Base-by-base conservation (phyloP, 2,888 invertebrate genomes). In the Vannuccia rotundouncinata region DNA sequence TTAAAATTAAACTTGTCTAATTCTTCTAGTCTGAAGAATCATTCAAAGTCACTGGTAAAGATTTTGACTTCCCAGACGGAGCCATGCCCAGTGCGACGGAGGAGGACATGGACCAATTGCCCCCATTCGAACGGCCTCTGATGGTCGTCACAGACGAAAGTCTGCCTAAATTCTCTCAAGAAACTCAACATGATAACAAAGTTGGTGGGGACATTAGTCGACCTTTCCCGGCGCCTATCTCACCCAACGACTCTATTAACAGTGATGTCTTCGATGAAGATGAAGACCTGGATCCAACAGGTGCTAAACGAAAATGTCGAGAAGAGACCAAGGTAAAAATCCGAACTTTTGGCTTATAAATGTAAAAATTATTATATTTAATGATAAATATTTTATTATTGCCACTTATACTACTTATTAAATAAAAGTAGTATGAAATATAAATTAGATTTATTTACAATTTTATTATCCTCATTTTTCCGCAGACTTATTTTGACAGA, bases 261-360 rank as follows among this genome's bases (percentile, higher is more conserved):
- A 66, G 22, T 22, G 66, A 66, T n/a, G n/a, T n/a, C n/a, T n/a
- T n/a, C n/a, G n/a, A n/a, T n/a, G n/a, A n/a, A n/a, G 66, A 66
- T 22, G 66, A 66, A 22, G 66, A 66, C 22, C 22, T 22, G 10
- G 66, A 66, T 66, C 66, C 25, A 22, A 27, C 13, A 22, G 5
- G 22, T 5, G 13, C 66, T 2, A 66, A 66, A 27, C 5, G 66
- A 22, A 66, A 66, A 22, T 66, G 66, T 22, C 66, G 66, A 13
- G 66, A 66, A 27, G 66, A 66, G 25, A 66, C 66, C 25, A 66
- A 66, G 66, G 66, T 66, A 66, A 27, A 27, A 5, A 66, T 66
- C 25, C 17, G 17, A 45, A 45, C 17, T 45, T 5, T 45, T 45
- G 17, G 17, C 17, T 45, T 17, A 10, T 10, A 45, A 45, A 45